A percentile compares a stretch with the other conserved stretches of the same genome.
Evolutionary conservation across 2,888 invertebrate genomes (phyloP).

Genomic region (Coleophora deauratella): DNA sequence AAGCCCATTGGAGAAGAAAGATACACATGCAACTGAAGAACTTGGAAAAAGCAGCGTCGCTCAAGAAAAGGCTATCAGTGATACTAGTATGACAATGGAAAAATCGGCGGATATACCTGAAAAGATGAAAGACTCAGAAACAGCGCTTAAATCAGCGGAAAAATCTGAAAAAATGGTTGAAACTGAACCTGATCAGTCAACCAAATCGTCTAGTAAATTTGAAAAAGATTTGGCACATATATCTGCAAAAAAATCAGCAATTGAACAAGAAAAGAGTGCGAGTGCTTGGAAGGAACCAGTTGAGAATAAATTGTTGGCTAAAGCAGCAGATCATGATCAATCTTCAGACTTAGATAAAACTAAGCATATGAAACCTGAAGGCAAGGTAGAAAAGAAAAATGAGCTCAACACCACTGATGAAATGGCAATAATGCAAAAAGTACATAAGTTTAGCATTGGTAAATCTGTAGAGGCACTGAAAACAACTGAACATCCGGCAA

Average conservation of each 20-base stretch:
- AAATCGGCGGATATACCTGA: not conserved
- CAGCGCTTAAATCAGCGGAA: not conserved
- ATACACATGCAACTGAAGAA: not conserved
- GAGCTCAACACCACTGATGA: too few species aligned
- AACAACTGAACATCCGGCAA: not conserved
- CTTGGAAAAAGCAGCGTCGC: too few species aligned
- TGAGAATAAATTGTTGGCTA: not conserved
- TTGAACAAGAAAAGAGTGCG: not conserved
- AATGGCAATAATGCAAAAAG: too few species aligned
- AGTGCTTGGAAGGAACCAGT: not conserved
- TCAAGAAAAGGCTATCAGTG: too few species aligned
- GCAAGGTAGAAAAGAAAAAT: not conserved
- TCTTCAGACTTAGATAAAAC: conserved; percentile 6
- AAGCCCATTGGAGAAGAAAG: not conserved
- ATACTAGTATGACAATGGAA: too few species aligned
- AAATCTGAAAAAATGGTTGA: not conserved
- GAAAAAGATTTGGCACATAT: not conserved
- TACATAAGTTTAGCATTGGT: too few species aligned
- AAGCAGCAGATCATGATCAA: conserved; percentile 2
- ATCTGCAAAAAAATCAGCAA: not conserved
- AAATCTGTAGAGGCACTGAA: not conserved
- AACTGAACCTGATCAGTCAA: not conserved
- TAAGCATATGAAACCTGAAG: conserved; percentile 12
- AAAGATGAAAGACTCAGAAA: not conserved
- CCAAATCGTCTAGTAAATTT: not conserved